These are phyloP conservation scores for Ciconia maguari DNA, from an alignment of 2,113 vertebrate species.

Conservation along the genomic window DNA sequence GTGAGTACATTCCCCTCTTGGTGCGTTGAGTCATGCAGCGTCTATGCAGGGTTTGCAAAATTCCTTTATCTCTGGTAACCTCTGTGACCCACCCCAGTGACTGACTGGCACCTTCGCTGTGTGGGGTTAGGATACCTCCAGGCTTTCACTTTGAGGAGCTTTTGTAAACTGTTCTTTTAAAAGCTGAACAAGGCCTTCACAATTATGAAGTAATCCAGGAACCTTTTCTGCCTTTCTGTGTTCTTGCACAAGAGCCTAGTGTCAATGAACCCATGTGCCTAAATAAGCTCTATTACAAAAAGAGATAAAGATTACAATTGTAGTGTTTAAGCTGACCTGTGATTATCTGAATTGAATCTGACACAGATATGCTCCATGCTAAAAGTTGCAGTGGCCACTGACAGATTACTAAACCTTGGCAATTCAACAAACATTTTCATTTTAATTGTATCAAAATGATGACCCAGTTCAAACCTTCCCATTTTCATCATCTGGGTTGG, in stretches of 20 bases:
- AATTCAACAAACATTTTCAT: not conserved
- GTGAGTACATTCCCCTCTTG: conserved; percentile 10
- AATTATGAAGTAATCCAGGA: conserved; percentile 30
- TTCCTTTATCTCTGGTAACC: conserved; percentile 72
- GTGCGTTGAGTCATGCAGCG: conserved; percentile 61
- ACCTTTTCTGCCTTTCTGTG: conserved; percentile 35
- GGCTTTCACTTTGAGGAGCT: conserved; percentile 51
- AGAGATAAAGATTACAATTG: not conserved
- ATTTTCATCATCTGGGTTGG: not conserved
- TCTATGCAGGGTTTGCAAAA: conserved; percentile 54
- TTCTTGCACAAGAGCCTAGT: conserved; percentile 5
- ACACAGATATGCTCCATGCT: not conserved
- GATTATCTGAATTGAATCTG: conserved; percentile 21
- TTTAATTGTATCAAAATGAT: not conserved
- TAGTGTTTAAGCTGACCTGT: conserved; percentile 17
- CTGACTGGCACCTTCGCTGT: conserved; percentile 49
- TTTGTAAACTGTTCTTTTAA: conserved; percentile 68
- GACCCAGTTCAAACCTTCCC: not conserved
- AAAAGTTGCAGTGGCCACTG: not conserved
- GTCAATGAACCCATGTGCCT: not conserved
- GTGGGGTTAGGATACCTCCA: conserved; percentile 50
- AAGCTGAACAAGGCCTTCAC: conserved; percentile 59
- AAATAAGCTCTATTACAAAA: not conserved
- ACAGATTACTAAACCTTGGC: not conserved
- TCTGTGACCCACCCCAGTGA: conserved; percentile 69